Base-by-base conservation (phyloP, 2,888 invertebrate genomes). In the Caenorhabditis panamensis region DNA sequence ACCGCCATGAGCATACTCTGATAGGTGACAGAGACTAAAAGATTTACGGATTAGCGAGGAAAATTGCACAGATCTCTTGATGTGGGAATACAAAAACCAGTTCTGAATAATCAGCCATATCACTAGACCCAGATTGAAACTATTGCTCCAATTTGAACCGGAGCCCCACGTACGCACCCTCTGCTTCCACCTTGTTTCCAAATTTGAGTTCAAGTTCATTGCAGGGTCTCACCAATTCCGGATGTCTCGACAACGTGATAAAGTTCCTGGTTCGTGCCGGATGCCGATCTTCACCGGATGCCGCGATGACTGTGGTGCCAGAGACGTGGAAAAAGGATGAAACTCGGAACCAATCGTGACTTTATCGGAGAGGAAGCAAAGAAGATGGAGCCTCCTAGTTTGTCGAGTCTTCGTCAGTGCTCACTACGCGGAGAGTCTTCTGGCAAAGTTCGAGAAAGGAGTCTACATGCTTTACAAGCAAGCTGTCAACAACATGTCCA, bases 221-320 rank as follows among this genome's bases (percentile, higher is more conserved):
- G 56, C 64, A 84, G 83, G 96, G 96, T 91, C 94, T 97, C 68
- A 98, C 98, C 0, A 99, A 99, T 93, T 98, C 98, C 0, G 99
- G 99, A 18, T 95, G 95, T 58, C 95, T 96, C 3, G 99, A 99
- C 93, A 99, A 98, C 92, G 98, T 97, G 16, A 93, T 99, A 26
- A 99, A 99, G 92, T 99, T 99, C 92, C 93, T 99, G 56, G 95
- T 96, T 18, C 95, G 95, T 93, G 97, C 96, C 83, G 97, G 99
- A 36, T 94, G 95, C 79, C 93, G 98, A 20, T 94, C 95, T 0
- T 92, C 98, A 84, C 93, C 98, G 0, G 99, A 99, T 93, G 97
- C 98, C 56, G 96, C 98, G 49, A 96, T 99, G 96, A 98, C 96
- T 0, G 97, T 99, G 98, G 97, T 93, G 11, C 91, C 91, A 13